Percentiles rank a stretch among this genome's conserved stretches.
phyloP scores from a whole-genome alignment of 1,140 invertebrate genomes.

The Trinorchestia longiramus region DNA sequence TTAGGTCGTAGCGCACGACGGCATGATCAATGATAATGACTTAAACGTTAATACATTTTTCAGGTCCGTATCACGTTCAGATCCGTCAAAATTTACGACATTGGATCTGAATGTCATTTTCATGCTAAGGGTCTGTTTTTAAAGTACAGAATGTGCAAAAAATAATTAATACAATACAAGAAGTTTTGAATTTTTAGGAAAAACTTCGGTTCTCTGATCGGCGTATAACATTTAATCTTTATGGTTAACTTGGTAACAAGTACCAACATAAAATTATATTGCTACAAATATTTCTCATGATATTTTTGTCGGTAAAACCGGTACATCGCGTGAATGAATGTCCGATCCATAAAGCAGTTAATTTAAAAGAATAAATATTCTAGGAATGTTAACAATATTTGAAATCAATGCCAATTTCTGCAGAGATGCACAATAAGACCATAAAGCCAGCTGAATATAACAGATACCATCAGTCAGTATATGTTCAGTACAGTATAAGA shows the following conservation, averaged over 20 bases:
- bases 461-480: not conserved
- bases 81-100: not conserved
- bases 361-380: not conserved
- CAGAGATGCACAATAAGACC: too few species aligned
- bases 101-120: not conserved
- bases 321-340: not conserved
- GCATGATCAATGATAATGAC: not conserved
- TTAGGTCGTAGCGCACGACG: not conserved
- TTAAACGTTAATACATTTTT: not conserved
- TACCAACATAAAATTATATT: not conserved
- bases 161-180: not conserved
- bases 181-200: not conserved
- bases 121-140: not conserved
- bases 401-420: not conserved
- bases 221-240: not conserved
- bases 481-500: not conserved
- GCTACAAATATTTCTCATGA: not conserved
- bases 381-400: not conserved
- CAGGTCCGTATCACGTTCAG: not conserved
- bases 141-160: not conserved
- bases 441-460: not conserved
- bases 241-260: not conserved
- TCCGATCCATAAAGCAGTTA: not conserved
- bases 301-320: not conserved
- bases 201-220: not conserved